These are phyloP conservation scores for Macrophya alboannulata DNA, from an alignment of 2,888 invertebrate species.

Conservation along the genomic window DNA sequence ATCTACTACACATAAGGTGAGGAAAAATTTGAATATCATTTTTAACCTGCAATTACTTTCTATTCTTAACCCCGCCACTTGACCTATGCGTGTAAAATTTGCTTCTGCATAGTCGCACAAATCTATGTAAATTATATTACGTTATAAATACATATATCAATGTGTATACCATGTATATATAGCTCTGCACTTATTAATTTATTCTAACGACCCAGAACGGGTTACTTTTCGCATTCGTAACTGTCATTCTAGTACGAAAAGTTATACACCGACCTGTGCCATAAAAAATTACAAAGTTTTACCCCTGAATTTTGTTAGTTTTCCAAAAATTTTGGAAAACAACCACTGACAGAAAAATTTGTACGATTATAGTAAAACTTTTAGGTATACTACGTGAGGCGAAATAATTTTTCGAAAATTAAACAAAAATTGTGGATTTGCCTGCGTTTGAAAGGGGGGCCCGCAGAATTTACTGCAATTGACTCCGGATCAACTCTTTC, in stretches of 20 bases:
- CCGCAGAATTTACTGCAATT: conserved; percentile 25
- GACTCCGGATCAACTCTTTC: conserved; percentile 27
- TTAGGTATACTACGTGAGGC: neutral
- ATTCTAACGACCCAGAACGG: conserved; percentile 17
- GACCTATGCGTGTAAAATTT: too few species aligned
- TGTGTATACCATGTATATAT: too few species aligned
- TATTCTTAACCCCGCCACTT: neutral
- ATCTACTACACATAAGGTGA: conserved; percentile 74
- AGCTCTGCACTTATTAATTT: neutral
- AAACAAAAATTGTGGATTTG: neutral
- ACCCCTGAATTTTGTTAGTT: neutral
- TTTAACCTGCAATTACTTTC: neutral
- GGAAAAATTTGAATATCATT: neutral
- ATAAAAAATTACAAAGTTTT: neutral
- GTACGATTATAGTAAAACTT: neutral
- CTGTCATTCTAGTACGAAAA: neutral
- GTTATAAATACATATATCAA: neutral
- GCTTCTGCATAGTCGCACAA: too few species aligned
- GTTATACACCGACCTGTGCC: neutral
- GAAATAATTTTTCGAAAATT: neutral
- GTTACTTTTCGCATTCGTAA: neutral
- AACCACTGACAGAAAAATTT: neutral
- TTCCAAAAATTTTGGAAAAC: neutral
- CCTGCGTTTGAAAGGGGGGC: neutral
- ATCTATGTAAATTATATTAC: too few species aligned